A percentile compares a stretch with the other conserved stretches of the same genome.
Conservation (phyloP, 2,113 vertebrate genomes). For the Mormyrus iriodes region DNA sequence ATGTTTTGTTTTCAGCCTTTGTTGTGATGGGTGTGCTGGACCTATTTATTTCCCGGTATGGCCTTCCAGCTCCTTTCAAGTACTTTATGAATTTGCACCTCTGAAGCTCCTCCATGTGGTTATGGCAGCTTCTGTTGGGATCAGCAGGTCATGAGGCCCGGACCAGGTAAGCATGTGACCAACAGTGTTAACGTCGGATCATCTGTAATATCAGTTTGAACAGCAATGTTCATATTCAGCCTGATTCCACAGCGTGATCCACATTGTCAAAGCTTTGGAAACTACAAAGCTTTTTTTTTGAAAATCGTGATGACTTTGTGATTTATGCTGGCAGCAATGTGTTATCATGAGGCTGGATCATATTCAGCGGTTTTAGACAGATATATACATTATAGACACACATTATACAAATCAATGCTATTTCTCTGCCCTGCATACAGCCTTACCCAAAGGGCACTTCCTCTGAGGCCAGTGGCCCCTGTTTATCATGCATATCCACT, state of each 20-base stretch:
- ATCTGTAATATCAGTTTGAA: background rate
- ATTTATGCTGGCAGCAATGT: background rate
- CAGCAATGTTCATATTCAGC: background rate
- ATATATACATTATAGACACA: background rate
- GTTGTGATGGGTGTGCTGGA: background rate
- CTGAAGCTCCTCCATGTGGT: background rate
- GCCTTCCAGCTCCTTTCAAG: background rate
- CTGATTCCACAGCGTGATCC: background rate
- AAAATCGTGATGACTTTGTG: background rate
- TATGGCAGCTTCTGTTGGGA: background rate
- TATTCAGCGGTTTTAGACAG: background rate
- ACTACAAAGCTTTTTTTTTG: background rate
- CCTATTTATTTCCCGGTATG: background rate
- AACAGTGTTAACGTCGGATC: background rate
- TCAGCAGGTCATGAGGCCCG: background rate
- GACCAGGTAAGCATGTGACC: background rate
- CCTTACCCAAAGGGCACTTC: background rate
- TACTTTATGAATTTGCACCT: background rate
- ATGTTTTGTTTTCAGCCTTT: background rate
- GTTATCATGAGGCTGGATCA: background rate
- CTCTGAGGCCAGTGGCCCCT: background rate
- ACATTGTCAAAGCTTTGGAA: background rate
- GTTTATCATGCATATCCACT: background rate
- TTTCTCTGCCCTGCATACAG: background rate
- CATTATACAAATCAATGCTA: background rate